Conservation (phyloP, 2,888 invertebrate genomes). For the Pteria penguin region DNA sequence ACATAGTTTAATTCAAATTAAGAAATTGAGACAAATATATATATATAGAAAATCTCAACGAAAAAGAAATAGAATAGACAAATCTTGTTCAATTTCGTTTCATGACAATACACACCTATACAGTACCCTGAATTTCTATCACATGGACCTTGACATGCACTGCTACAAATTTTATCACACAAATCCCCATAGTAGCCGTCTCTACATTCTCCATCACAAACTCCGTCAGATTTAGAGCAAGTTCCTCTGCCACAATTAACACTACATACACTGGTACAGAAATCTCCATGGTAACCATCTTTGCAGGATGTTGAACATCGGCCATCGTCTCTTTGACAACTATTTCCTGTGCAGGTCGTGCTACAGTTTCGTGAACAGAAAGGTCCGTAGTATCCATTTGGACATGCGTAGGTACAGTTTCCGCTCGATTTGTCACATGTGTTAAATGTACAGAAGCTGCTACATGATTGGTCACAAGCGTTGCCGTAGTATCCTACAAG, state of each 20-base stretch:
- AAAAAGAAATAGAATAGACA: too few relatives aligned
- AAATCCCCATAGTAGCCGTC: constrained; percentile 26
- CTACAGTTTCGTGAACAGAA: constrained; percentile 23
- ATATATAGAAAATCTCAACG: too few relatives aligned
- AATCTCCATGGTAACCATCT: constrained; percentile 29
- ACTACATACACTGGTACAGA: constrained; percentile 13
- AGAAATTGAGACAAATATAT: too few relatives aligned
- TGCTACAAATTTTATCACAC: constrained; percentile 11
- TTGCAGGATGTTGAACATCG: constrained; percentile 22
- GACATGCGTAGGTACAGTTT: constrained; percentile 18
- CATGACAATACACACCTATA: constrained; percentile 4
- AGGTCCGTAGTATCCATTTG: constrained; percentile 23
- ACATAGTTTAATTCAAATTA: too few relatives aligned
- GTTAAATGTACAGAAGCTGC: constrained; percentile 1
- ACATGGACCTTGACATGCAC: constrained; percentile 13
- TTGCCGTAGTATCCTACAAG: constrained; percentile 17
- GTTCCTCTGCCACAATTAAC: constrained; percentile 13
- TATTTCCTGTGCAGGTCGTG: constrained; percentile 12
- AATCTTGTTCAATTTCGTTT: too few relatives aligned
- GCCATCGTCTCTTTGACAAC: constrained; percentile 19
- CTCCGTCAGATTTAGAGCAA: constrained; percentile 2
- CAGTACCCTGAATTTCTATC: constrained; percentile 11
- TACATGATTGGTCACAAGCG: constrained; percentile 13
- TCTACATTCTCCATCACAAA: not conserved
- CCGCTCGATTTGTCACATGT: constrained; percentile 9